These are phyloP conservation scores for Amphilophus citrinellus DNA, from an alignment of 2,113 vertebrate species.

Conservation along the genomic window DNA sequence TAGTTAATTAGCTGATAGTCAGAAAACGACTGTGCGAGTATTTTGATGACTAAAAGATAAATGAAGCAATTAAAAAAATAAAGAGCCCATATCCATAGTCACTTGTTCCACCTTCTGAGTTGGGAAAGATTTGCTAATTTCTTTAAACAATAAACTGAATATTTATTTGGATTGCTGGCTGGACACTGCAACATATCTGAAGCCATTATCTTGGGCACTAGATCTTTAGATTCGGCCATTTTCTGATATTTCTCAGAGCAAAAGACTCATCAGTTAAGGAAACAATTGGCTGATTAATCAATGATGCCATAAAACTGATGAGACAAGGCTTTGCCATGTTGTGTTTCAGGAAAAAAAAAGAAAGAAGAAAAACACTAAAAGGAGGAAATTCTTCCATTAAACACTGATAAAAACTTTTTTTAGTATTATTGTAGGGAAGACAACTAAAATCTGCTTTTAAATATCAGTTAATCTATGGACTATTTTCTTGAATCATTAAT, in stretches of 20 bases:
- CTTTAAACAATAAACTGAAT: background rate
- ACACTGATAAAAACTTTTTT: background rate
- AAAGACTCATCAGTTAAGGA: background rate
- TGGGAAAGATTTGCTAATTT: background rate
- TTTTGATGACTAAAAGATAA: background rate
- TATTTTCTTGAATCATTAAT: background rate
- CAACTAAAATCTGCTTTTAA: background rate
- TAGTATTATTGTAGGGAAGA: background rate
- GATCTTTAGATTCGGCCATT: background rate
- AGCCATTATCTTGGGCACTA: rapidly evolving
- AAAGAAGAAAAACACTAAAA: too few species aligned
- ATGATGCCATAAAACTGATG: background rate
- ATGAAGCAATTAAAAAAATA: background rate
- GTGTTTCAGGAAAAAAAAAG: too few species aligned
- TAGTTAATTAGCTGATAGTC: background rate
- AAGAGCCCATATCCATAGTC: background rate
- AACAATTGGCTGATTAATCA: background rate
- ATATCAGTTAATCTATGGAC: rapidly evolving
- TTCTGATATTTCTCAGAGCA: background rate
- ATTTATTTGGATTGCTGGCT: rapidly evolving
- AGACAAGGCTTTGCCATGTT: background rate
- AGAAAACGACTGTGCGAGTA: background rate
- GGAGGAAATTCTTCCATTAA: background rate
- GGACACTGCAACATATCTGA: background rate
- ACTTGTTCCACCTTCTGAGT: background rate